Percentiles rank a stretch among this genome's conserved stretches.
Conservation (phyloP, 2,888 invertebrate species). For the Nymphalis polychloros region DNA sequence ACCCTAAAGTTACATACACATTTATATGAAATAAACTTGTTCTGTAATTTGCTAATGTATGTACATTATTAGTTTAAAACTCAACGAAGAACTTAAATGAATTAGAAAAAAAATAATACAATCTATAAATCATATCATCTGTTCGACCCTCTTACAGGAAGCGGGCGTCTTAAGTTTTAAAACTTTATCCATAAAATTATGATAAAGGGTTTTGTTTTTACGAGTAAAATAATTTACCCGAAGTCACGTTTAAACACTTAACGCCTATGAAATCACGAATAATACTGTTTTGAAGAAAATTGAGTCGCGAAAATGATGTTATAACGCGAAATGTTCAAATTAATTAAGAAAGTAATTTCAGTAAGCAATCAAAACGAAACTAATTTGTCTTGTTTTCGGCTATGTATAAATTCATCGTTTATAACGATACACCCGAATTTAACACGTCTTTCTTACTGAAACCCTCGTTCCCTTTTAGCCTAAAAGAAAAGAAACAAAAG, state of each 20-base stretch:
- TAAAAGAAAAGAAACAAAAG: slow-evolving; percentile 69
- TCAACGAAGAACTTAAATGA: slow-evolving; percentile 40
- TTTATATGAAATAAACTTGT: slow-evolving; percentile 33
- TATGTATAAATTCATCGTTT: slow-evolving; percentile 58
- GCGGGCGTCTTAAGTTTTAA: slow-evolving; percentile 63
- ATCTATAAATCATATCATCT: slow-evolving; percentile 61
- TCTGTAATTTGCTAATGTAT: slow-evolving; percentile 33
- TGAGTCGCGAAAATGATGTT: slow-evolving; percentile 41
- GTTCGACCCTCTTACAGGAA: slow-evolving; percentile 63
- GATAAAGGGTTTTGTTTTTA: slow-evolving; percentile 75
- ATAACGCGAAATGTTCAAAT: slow-evolving; percentile 41
- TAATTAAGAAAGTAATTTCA: slow-evolving; percentile 57
- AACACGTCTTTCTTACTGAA: slow-evolving; percentile 61
- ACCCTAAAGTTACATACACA: slow-evolving; percentile 54
- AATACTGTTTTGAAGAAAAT: slow-evolving; percentile 44
- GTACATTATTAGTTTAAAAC: slow-evolving; percentile 19
- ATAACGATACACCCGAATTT: slow-evolving; percentile 59
- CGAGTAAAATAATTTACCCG: slow-evolving; percentile 65
- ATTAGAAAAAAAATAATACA: slow-evolving; percentile 49
- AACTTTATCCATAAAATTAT: slow-evolving; percentile 72
- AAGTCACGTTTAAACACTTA: slow-evolving; percentile 63
- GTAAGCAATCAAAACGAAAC: slow-evolving; percentile 60
- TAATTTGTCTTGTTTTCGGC: slow-evolving; percentile 64
- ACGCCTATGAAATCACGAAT: slow-evolving; percentile 54
- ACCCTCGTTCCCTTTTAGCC: slow-evolving; percentile 64